Base-by-base conservation (phyloP, 2,888 invertebrate genomes). In the Perizoma flavofasciatum region DNA sequence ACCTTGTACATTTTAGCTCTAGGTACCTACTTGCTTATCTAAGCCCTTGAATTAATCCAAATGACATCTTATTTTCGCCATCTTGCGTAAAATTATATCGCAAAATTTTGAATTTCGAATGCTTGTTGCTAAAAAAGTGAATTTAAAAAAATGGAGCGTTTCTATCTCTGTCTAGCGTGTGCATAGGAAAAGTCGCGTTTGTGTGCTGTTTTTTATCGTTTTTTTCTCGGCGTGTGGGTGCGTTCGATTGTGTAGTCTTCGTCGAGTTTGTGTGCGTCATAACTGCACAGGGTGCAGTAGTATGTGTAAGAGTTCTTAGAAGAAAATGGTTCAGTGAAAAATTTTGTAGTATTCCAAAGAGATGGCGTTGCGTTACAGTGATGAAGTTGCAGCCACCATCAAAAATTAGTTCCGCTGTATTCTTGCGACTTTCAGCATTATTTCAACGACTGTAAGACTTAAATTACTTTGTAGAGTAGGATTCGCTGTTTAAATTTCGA, bases 241-340 rank as follows among this genome's bases (percentile, higher is more conserved):
- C 84, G 84, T 89, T 88, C 86, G 85, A 89, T 90, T 90, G 89
- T 92, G 83, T 86, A 72, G 73, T 64, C 63, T 69, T 61, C 43
- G 50, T 44, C 60, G 51, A 22, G 49, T 22, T 40, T 72, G 85
- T 81, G 80, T 73, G 83, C 66, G 74, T 73, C 54, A 61, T 67
- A 67, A 70, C 62, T 81, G 78, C 78, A 78, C 75, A 76, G 66
- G 56, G 57, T 74, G 68, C 60, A 49, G 43, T 56, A 48, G 88
- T 86, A 86, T 83, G 86, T 57, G 82, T 65, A 1, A 37, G 67
- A 76, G 83, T 88, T 92, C 92, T 92, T 92, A 84, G 88, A 91
- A 92, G 91, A 92, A 86, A 90, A 91, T 88, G 86, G 86, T 88
- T 88, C 85, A 82, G 85, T 86, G 87, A 89, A 89, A 90, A 88